Evolutionary conservation across 2,797 vertebrate species (phyloP).

Genomic region (Helarctos malayanus): DNA sequence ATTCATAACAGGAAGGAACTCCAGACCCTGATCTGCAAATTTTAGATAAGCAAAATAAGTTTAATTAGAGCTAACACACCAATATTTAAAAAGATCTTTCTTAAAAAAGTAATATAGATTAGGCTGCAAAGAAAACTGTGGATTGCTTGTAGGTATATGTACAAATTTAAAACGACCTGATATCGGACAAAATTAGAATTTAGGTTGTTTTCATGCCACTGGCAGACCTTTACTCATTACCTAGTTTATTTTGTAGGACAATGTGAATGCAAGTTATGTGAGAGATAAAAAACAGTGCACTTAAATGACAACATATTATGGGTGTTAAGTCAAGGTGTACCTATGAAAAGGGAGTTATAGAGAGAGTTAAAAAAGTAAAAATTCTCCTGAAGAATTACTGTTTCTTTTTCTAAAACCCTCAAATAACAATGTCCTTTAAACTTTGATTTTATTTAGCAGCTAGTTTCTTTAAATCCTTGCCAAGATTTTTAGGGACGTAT

Average conservation of each 20-base stretch:
- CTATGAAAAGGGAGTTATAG: not conserved
- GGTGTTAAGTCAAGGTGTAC: not conserved
- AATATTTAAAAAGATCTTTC: not conserved
- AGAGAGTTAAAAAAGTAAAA: not conserved
- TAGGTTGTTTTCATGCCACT: not conserved
- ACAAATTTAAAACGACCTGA: not conserved
- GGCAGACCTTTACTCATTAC: not conserved
- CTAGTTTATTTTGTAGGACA: not conserved
- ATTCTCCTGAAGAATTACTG: not conserved
- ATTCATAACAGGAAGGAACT: not conserved
- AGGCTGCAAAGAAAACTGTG: not conserved
- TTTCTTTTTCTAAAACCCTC: not conserved
- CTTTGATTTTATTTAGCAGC: not conserved
- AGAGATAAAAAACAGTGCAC: not conserved
- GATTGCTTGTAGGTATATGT: not conserved
- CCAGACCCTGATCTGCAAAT: not conserved
- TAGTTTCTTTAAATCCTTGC: not conserved
- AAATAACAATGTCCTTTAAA: not conserved
- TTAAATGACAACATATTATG: not conserved
- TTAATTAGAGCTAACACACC: not conserved
- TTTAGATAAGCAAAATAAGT: not conserved
- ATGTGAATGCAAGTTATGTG: not conserved
- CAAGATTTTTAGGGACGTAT: not conserved
- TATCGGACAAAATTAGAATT: not conserved
- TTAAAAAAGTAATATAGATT: not conserved